These are phyloP conservation scores for Phoxinus phoxinus DNA, from an alignment of 2,113 vertebrate genomes.

Conservation along the genomic window DNA sequence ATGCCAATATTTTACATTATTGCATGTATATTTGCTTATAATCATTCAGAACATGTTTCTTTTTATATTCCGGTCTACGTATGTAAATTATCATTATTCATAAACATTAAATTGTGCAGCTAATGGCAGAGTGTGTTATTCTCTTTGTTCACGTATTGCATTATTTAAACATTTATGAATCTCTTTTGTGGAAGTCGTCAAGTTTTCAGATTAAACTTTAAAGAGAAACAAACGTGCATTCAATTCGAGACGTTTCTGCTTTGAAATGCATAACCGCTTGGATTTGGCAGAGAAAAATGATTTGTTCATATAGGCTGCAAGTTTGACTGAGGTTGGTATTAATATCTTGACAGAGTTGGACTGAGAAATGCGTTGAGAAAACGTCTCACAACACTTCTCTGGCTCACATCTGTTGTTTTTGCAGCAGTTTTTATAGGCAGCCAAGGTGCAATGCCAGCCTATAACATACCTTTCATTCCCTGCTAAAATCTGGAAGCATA, in stretches of 20 bases:
- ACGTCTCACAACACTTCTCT: background rate
- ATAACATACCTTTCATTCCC: background rate
- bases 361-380: background rate
- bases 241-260: background rate
- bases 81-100: constrained; percentile 17
- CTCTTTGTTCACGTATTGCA: background rate
- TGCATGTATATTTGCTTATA: background rate
- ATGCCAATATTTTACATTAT: background rate
- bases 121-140: background rate
- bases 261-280: background rate
- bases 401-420: constrained; percentile 30
- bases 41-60: background rate
- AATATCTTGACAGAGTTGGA: background rate
- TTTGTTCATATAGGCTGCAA: background rate
- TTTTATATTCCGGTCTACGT: background rate
- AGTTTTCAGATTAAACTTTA: background rate
- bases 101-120: background rate
- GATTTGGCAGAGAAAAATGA: background rate
- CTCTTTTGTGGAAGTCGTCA: background rate
- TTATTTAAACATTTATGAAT: background rate
- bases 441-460: background rate
- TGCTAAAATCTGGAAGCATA: background rate
- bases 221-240: background rate
- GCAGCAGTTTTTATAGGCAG: constrained; percentile 13
- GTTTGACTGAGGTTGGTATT: background rate